Evolutionary conservation across 2,888 invertebrate species (phyloP).

Genomic region (Branchipolynoe longqiensis): DNA sequence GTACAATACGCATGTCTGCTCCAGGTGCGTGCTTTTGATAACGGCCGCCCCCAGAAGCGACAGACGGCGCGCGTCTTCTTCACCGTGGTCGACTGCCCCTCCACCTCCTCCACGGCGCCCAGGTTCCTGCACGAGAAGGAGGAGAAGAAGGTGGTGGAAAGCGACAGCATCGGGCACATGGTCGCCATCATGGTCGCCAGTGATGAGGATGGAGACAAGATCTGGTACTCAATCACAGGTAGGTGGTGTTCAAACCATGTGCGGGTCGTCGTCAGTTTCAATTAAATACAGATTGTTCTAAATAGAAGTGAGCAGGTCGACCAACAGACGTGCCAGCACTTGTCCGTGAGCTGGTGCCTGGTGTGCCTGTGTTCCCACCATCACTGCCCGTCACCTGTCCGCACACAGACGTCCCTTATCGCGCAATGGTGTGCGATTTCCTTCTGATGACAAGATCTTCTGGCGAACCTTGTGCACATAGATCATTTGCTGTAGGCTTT

Average conservation of each 20-base stretch:
- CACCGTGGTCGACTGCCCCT: slow-evolving; percentile 72
- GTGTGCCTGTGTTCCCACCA: too few species aligned
- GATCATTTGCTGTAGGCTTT: too few species aligned
- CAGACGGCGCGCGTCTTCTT: slow-evolving; percentile 82
- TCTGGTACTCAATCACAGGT: slow-evolving; percentile 94
- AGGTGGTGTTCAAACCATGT: too few species aligned
- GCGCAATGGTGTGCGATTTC: too few species aligned
- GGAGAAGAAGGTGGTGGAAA: slow-evolving; percentile 79
- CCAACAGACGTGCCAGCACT: background rate
- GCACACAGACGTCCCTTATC: too few species aligned
- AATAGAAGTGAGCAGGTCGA: background rate
- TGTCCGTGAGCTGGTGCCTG: too few species aligned
- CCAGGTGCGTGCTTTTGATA: slow-evolving; percentile 74
- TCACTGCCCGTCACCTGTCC: background rate
- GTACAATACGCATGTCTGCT: too few species aligned
- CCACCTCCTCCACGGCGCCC: slow-evolving; percentile 84
- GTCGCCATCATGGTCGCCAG: slow-evolving; percentile 92
- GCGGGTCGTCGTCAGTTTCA: background rate
- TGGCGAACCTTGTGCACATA: too few species aligned
- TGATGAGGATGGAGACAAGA: slow-evolving; percentile 91
- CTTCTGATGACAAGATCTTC: too few species aligned
- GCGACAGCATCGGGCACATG: slow-evolving; percentile 91
- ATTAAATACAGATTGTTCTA: background rate
- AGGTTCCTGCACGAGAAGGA: slow-evolving; percentile 84
- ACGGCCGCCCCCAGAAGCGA: slow-evolving; percentile 71